phyloP scores from a whole-genome alignment of 2,888 invertebrate genomes.

The Tribolium freemani region DNA sequence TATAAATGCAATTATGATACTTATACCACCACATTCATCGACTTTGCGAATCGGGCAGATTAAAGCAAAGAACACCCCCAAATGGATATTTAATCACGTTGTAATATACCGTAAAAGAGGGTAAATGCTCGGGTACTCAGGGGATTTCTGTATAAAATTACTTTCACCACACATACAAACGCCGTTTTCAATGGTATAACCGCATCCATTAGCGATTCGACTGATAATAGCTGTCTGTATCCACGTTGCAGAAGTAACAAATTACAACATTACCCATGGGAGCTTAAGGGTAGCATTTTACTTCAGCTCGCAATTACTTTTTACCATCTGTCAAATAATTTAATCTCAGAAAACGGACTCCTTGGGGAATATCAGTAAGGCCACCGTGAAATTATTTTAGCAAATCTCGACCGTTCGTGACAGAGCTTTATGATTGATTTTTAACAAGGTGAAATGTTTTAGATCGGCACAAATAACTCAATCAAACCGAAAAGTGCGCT shows the following conservation, averaged over 20 bases:
- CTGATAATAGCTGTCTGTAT: slow-evolving; percentile 43
- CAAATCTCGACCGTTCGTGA: slow-evolving; percentile 55
- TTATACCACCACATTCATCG: not conserved
- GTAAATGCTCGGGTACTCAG: slow-evolving; percentile 59
- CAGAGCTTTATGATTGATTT: slow-evolving; percentile 52
- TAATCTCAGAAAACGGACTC: slow-evolving; percentile 50
- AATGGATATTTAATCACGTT: slow-evolving; percentile 65
- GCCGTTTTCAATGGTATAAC: slow-evolving; percentile 51
- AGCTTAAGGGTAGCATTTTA: slow-evolving; percentile 12
- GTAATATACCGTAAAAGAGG: slow-evolving; percentile 64
- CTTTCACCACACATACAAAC: slow-evolving; percentile 59
- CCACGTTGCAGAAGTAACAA: slow-evolving; percentile 36
- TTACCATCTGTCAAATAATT: slow-evolving; percentile 59
- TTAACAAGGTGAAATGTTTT: slow-evolving; percentile 45
- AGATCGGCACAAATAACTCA: not conserved
- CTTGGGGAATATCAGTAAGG: slow-evolving; percentile 39
- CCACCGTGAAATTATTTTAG: slow-evolving; percentile 60
- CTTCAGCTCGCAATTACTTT: slow-evolving; percentile 46
- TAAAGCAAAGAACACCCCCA: slow-evolving; percentile 53
- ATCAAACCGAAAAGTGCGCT: not conserved
- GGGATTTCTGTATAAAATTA: slow-evolving; percentile 60
- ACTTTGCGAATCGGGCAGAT: slow-evolving; percentile 25
- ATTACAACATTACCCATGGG: slow-evolving; percentile 29
- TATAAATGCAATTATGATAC: not conserved
- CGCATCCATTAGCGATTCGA: slow-evolving; percentile 52